A percentile compares a stretch with the other conserved stretches of the same genome.
Conservation (phyloP, 2,888 invertebrate genomes). For the Ormyrus pomaceus region DNA sequence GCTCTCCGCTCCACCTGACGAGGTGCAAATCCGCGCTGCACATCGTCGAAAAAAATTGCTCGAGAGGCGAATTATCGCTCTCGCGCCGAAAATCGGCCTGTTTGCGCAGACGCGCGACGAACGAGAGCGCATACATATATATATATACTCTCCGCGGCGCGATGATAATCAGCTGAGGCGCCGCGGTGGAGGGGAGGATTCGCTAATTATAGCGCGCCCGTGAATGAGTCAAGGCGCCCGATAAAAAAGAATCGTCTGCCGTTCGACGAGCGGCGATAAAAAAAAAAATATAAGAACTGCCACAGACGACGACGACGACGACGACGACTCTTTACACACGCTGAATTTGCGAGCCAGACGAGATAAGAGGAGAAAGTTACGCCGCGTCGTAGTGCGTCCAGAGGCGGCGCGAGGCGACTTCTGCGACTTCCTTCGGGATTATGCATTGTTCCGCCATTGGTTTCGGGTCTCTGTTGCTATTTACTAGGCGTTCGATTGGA, state of each 20-base stretch:
- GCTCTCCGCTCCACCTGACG: too few relatives aligned
- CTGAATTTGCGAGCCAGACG: slow-evolving; percentile 7
- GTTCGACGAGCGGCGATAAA: slow-evolving; percentile 9
- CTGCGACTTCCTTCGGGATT: background rate
- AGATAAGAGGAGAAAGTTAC: slow-evolving; percentile 32
- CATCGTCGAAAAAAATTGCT: background rate
- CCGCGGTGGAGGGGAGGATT: slow-evolving; percentile 1
- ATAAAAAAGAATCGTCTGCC: slow-evolving; percentile 50
- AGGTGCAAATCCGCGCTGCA: too few relatives aligned
- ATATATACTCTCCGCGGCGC: slow-evolving; percentile 1
- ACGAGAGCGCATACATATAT: background rate
- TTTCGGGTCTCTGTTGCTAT: background rate
- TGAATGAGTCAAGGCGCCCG: slow-evolving; percentile 44
- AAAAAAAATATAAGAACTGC: background rate
- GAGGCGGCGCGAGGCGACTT: background rate
- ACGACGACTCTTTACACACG: too few relatives aligned
- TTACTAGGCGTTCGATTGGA: background rate
- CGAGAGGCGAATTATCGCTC: slow-evolving; percentile 4
- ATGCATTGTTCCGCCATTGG: background rate
- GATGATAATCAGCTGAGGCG: slow-evolving; percentile 36
- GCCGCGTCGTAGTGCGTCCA: background rate
- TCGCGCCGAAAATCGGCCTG: background rate
- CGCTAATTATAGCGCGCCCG: slow-evolving; percentile 50
- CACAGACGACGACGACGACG: background rate
- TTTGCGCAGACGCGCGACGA: background rate